Base-by-base conservation (phyloP, 2,888 invertebrate species). In the Yponomeuta evonymella region DNA sequence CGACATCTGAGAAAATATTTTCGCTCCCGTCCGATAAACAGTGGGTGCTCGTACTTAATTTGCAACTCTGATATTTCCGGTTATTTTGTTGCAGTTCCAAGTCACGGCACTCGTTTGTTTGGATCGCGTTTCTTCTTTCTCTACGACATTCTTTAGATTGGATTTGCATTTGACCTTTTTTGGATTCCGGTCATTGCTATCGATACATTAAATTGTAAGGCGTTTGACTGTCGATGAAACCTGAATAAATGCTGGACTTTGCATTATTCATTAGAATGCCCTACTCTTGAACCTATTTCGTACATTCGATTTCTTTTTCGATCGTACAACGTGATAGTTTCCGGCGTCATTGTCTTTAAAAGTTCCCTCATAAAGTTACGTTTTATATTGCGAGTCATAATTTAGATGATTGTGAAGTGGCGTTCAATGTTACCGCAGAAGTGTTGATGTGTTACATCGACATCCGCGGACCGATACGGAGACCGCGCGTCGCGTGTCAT, bases 1-100 rank as follows among this genome's bases (percentile, higher is more conserved):
- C 80, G 75, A 78, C 77, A 81, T 74, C 74, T 75, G 76, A 76
- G 78, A 79, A 78, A 78, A 73, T 72, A 72, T 73, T 68, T 58
- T 68, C 30, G 68, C 30, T 68, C 30, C 65, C 30, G 65, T 30
- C 65, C 29, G 12, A 36, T 29, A 67, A 67, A 67, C 43, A 67
- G 68, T 48, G 68, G 48, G 68, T 48, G 51, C 51, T 15, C 9
- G n/a, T 43, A 43, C 67, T 68, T 51, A 48, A 68, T 68, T 51
- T 68, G 30, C 68, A 68, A 48, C 36, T 67, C 9, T 12, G 4
- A 58, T 58, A 58, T 15, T 58, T 58, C 51, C 51, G 64, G 64
- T 64, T 29, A 23, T 30, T 64, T 64, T 10, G 23, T 64, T 64
- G 29, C 64, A 29, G 29, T 29, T 64, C 64, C 64, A 75, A 74